Evolutionary conservation across 2,888 invertebrate species (phyloP), one percentile per base, ranked within the genome.

Genomic region (Meloe dianella): DNA sequence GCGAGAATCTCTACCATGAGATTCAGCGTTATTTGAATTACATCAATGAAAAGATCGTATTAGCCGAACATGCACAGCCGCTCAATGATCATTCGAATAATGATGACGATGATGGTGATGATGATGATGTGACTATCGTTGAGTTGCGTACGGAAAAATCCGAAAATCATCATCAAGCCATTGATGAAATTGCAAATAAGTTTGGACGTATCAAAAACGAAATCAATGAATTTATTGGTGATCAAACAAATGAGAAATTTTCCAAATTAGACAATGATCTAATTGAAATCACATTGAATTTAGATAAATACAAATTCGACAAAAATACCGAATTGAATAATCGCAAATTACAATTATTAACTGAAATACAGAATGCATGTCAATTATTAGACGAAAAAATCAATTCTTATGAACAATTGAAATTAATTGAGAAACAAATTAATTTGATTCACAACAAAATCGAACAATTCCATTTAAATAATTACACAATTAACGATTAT

Each of bases 351-450:
- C 65, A 72, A 24, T 51, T 77, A 10, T 58, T 77, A 8, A 71
- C 71, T 38, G 75, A 77, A 12, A 63, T 77, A 6, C 73, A 75
- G 54, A 63, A 65, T 9, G 70, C 70, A 47, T 71, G 68, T 24
- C 67, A 74, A 59, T 61, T 74, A 14, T 64, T 77, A 30, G 77
- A 76, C 20, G 70, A 73, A 30, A 65, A 74, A 61, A 69, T 74
- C 29, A 64, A 66, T 12, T 70, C 75, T 64, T 73, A 71, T 14
- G 71, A 74, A 59, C 65, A 72, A n/a, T 47, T 77, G 9, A 51
- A 70, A 32, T 59, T 70, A n/a, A 62, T 73, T n/a, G 77, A 77
- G 61, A 64, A 70, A 30, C 64, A 67, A n/a, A 63, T 72, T 35
- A 57, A 65, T 20, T 71, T 69, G 20, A 69, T 73, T 24, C 61